phyloP scores from a whole-genome alignment of 1,140 invertebrate genomes.

The Cyclina sinensis region DNA sequence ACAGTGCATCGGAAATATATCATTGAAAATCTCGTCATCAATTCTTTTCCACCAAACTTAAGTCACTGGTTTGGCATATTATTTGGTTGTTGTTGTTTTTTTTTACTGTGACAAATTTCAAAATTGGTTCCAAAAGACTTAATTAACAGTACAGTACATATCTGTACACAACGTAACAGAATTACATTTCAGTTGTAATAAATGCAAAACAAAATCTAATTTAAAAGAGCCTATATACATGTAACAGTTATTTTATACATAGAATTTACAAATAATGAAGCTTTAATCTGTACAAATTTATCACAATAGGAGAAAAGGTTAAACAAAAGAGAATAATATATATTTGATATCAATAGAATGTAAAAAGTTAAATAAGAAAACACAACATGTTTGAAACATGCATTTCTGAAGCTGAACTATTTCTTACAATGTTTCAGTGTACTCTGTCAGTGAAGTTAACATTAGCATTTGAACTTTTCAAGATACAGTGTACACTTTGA shows the following conservation, averaged over 20 bases:
- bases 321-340: background rate
- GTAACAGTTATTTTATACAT: background rate
- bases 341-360: background rate
- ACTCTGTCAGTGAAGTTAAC: no score
- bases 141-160: background rate
- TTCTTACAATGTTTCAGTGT: no score
- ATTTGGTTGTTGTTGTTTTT: no score
- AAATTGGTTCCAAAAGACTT: background rate
- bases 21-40: background rate
- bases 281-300: conserved; percentile 31
- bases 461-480: no score
- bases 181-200: conserved; percentile 3
- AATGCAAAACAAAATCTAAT: conserved; percentile 45
- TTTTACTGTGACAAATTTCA: background rate
- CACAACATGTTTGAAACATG: background rate
- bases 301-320: conserved; percentile 27
- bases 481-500: no score
- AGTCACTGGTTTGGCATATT: background rate
- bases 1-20: conserved; percentile 33
- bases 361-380: background rate
- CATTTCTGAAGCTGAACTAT: background rate
- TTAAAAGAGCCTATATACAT: conserved; percentile 33
- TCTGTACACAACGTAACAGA: background rate
- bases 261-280: background rate
- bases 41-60: background rate